These are phyloP conservation scores for Leptopilina boulardi DNA, from an alignment of 1,140 invertebrate species.

Conservation along the genomic window DNA sequence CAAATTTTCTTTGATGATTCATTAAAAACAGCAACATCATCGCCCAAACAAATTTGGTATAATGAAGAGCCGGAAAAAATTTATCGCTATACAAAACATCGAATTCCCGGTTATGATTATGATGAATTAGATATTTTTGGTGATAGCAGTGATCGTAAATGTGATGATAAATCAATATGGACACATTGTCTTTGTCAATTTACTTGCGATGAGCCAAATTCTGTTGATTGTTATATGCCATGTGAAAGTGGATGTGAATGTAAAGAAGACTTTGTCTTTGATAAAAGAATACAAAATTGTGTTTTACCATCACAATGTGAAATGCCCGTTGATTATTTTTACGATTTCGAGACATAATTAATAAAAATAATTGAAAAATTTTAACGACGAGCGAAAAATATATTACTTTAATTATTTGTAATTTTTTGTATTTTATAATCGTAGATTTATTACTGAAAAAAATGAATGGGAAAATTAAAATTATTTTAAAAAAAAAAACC, in stretches of 20 bases:
- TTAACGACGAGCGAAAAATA: no score
- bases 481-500: no score
- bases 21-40: no score
- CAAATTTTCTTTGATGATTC: background rate
- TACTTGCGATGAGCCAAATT: slow-evolving; percentile 64
- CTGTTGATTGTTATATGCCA: slow-evolving; percentile 70
- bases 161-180: slow-evolving; percentile 66
- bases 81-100: slow-evolving; percentile 70
- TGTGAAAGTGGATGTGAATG: slow-evolving; percentile 67
- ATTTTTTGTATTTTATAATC: no score
- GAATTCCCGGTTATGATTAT: slow-evolving; percentile 67
- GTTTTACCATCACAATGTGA: slow-evolving; percentile 64
- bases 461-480: no score
- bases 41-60: background rate
- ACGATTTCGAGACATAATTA: background rate
- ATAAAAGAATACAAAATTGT: slow-evolving; percentile 60
- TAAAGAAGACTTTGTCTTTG: slow-evolving; percentile 67
- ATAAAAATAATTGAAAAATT: background rate
- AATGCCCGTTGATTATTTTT: slow-evolving; percentile 49
- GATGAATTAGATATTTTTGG: slow-evolving; percentile 61
- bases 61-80: slow-evolving; percentile 51
- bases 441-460: no score
- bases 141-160: slow-evolving; percentile 46
- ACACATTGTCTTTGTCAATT: slow-evolving; percentile 71
- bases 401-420: no score